A percentile compares a stretch with the other conserved stretches of the same genome.
Evolutionary conservation across 1,140 invertebrate genomes (phyloP).

Genomic region (Megathymus violae): DNA sequence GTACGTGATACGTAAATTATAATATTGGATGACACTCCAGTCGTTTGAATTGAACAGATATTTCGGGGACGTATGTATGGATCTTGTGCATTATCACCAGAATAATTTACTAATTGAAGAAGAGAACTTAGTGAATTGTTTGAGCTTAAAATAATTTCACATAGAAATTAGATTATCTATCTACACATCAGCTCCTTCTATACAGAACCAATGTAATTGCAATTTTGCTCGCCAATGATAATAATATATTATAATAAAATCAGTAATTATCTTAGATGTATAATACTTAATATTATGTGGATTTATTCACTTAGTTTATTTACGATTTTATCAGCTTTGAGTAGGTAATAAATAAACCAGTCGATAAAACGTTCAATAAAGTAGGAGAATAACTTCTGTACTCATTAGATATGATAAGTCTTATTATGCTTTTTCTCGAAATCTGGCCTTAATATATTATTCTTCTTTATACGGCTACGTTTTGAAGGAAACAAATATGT

Average conservation of each 20-base stretch:
- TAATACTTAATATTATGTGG: slow-evolving; percentile 55
- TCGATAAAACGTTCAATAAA: slow-evolving; percentile 55
- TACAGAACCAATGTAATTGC: slow-evolving; percentile 62
- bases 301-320: slow-evolving; percentile 59
- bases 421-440: slow-evolving; percentile 60
- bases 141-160: slow-evolving; percentile 64
- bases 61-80: slow-evolving; percentile 34
- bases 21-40: slow-evolving; percentile 21
- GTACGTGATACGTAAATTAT: slow-evolving; percentile 25
- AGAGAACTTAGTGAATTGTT: slow-evolving; percentile 51
- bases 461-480: slow-evolving; percentile 55
- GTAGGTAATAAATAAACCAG: slow-evolving; percentile 35
- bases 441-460: slow-evolving; percentile 60
- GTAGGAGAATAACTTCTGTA: slow-evolving; percentile 51
- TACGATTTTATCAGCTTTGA: slow-evolving; percentile 52
- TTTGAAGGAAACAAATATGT: slow-evolving; percentile 69
- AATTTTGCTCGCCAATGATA: slow-evolving; percentile 67
- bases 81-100: slow-evolving; percentile 3
- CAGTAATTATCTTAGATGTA: slow-evolving; percentile 52
- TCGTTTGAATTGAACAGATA: slow-evolving; percentile 5
- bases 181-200: slow-evolving; percentile 59
- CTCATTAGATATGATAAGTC: slow-evolving; percentile 51
- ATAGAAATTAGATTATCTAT: slow-evolving; percentile 48
- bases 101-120: too few relatives aligned
- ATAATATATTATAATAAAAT: slow-evolving; percentile 55